Base-by-base conservation (phyloP, 2,888 invertebrate species). In the Drosophila bunnanda region DNA sequence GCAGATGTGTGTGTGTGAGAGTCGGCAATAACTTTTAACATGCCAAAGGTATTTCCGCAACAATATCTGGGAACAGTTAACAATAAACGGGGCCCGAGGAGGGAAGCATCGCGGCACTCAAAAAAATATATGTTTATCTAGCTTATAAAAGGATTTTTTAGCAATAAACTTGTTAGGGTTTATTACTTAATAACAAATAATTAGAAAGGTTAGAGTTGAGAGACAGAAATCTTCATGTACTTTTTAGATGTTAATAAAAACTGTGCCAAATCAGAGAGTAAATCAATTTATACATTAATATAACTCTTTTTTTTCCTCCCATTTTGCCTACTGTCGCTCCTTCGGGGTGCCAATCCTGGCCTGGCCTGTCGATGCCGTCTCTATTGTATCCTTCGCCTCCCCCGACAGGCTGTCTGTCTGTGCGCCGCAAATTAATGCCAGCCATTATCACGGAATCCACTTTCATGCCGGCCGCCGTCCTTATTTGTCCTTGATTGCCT, bases 401-500 rank as follows among this genome's bases (percentile, higher is more conserved):
- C 15, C 6, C 50, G 50, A 52, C 66, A 22, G 46, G 67, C 66
- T 54, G 64, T 52, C 62, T 68, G 67, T 52, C 50, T 55, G 71
- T 56, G 71, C 56, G 52, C 53, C 46, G 65, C 77, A 88, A 87
- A 86, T 85, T 80, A 86, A 88, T 86, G 87, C 65, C 72, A 52
- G 60, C 76, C 76, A 83, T 86, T 88, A 83, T 78, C 89, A 78
- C 68, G 79, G 72, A 78, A 80, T 86, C 77, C 81, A 77, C 77
- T 83, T 79, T 78, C 67, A 68, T 56, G 64, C 61, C 69, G 55
- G 73, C 72, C 70, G 62, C 64, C 53, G 61, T 80, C 79, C 77
- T 82, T 82, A 69, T 75, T 77, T 68, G 88, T 80, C 86, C 88
- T 88, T 88, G 76, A 82, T 86, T 76, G 76, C 71, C 67, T 38